phyloP scores from a whole-genome alignment of 2,113 vertebrate species.

The Corapipo altera region DNA sequence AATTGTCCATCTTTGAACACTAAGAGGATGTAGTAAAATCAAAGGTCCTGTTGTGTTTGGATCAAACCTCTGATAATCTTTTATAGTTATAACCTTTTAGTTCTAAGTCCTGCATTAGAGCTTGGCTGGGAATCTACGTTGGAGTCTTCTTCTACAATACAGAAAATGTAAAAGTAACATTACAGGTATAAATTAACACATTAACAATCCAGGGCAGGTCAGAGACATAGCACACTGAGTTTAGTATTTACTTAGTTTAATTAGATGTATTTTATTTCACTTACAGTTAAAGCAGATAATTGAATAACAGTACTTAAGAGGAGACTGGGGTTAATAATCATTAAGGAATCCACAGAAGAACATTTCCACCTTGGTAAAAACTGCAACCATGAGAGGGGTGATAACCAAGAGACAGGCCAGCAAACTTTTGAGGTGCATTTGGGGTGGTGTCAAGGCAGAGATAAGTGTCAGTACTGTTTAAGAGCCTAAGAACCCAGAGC shows the following conservation, averaged over 20 bases:
- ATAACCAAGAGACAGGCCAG: neutral
- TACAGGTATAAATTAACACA: neutral
- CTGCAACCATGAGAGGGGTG: neutral
- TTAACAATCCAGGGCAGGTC: neutral
- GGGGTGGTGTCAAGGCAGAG: neutral
- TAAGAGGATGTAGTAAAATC: neutral
- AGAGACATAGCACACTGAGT: neutral
- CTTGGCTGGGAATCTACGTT: neutral
- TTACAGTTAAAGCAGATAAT: neutral
- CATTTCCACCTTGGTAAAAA: neutral
- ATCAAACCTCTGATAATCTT: neutral
- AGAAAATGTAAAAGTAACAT: neutral
- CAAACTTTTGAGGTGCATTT: neutral
- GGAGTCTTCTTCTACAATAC: neutral
- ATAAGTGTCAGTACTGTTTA: neutral
- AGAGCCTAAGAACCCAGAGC: neutral
- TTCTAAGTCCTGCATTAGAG: neutral
- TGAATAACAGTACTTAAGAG: neutral
- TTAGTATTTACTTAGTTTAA: neutral
- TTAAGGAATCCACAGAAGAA: neutral
- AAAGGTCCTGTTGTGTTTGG: neutral
- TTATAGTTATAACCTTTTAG: neutral
- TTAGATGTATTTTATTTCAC: neutral
- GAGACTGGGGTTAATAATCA: neutral
- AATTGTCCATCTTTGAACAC: neutral